Conservation (phyloP, 2,113 vertebrate species). For the Leuciscus idus region DNA sequence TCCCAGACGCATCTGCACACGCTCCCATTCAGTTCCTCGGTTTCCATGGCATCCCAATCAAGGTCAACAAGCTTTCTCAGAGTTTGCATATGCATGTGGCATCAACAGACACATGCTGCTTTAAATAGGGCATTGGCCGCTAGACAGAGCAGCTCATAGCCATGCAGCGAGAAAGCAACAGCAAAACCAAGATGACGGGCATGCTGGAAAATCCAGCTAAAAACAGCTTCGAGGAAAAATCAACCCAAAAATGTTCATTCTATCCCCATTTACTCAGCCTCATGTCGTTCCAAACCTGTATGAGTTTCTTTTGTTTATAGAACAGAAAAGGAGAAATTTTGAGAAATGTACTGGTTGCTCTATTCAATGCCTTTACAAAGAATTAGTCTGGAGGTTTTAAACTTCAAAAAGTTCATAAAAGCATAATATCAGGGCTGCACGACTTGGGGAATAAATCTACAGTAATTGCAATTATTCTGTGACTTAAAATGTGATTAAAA, state of each 20-base stretch:
- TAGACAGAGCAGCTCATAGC: conserved; percentile 35
- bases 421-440: neutral
- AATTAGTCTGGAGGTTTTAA: neutral
- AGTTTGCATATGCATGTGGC: conserved; percentile 63
- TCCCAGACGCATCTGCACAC: conserved; percentile 36
- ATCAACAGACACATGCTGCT: conserved; percentile 66
- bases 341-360: neutral
- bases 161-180: conserved; percentile 28
- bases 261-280: neutral
- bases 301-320: neutral
- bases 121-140: conserved; percentile 60
- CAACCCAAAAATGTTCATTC: neutral
- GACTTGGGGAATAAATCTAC: no score
- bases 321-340: neutral
- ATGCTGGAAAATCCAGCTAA: conserved; percentile 38
- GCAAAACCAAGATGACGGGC: conserved; percentile 37
- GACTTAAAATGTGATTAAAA: no score
- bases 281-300: neutral
- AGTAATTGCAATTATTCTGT: no score
- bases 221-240: neutral
- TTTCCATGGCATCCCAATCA: conserved; percentile 70
- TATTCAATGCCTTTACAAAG: neutral
- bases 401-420: neutral
- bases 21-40: conserved; percentile 44
- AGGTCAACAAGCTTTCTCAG: conserved; percentile 68